These are phyloP conservation scores for Pangasius mekongensis DNA, from an alignment of 2,797 vertebrate species.

Conservation along the genomic window DNA sequence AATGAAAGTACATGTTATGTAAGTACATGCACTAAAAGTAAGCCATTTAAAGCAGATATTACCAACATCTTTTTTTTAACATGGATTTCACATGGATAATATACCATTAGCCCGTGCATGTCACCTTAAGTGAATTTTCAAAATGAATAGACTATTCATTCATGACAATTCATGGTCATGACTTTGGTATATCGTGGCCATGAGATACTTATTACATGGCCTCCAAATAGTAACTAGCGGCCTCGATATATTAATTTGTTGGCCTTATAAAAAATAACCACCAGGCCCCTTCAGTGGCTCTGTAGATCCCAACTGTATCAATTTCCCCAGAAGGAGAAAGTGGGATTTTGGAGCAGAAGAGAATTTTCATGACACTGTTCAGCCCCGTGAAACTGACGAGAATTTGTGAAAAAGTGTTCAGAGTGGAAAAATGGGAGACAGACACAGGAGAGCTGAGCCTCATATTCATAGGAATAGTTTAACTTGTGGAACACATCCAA, in stretches of 20 bases:
- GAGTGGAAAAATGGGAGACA: neutral
- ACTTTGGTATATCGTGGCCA: neutral
- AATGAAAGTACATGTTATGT: too few relatives aligned
- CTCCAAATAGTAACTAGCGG: neutral
- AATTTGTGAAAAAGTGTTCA: neutral
- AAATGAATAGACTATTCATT: neutral
- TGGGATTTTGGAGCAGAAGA: neutral
- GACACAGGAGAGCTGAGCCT: neutral
- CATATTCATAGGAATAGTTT: neutral
- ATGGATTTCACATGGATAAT: neutral
- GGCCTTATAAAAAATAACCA: neutral
- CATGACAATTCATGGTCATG: neutral
- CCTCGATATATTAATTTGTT: neutral
- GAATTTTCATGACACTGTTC: neutral
- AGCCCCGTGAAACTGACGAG: neutral
- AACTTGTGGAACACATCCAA: slow-evolving; percentile 4
- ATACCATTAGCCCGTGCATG: neutral
- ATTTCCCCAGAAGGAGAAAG: neutral
- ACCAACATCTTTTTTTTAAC: too few relatives aligned
- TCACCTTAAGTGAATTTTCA: neutral
- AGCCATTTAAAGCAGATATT: too few relatives aligned
- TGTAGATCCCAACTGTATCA: neutral
- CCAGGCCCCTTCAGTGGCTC: neutral
- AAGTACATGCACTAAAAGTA: too few relatives aligned
- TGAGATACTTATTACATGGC: neutral